A percentile compares a stretch with the other conserved stretches of the same genome.
phyloP scores from a whole-genome alignment of 2,888 invertebrate genomes.

The Dilophus febrilis region DNA sequence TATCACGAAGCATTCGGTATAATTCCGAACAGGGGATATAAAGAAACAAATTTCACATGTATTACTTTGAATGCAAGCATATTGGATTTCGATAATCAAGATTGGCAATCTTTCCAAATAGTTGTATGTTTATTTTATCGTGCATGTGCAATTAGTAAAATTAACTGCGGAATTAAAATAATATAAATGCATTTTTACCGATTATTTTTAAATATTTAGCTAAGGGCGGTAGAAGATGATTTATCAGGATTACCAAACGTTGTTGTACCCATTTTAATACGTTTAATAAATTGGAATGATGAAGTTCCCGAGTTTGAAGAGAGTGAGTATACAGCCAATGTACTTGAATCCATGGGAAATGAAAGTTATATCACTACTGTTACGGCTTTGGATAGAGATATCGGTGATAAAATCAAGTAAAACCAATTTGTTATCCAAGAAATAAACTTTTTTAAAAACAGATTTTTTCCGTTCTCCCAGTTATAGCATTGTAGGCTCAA shows the following conservation, averaged over 20 bases:
- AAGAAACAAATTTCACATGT: constrained; percentile 37
- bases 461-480: too few species aligned
- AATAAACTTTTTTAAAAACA: too few species aligned
- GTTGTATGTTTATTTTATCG: constrained; percentile 20
- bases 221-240: constrained; percentile 22
- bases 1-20: constrained; percentile 38
- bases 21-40: constrained; percentile 42
- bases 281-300: constrained; percentile 51
- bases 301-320: constrained; percentile 44
- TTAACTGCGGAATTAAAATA: too few species aligned
- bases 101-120: constrained; percentile 33
- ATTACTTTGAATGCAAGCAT: constrained; percentile 34
- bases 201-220: constrained; percentile 16
- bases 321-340: constrained; percentile 23
- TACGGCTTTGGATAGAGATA: constrained; percentile 42
- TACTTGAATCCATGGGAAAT: constrained; percentile 38
- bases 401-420: constrained; percentile 40
- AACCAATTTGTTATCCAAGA: too few species aligned
- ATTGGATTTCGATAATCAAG: constrained; percentile 39
- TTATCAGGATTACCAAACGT: too few species aligned
- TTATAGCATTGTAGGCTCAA: not conserved
- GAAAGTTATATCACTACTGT: constrained; percentile 35
- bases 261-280: too few species aligned
- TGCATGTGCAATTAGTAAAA: not conserved
- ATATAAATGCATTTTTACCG: too few species aligned